Conservation (phyloP, 2,888 invertebrate species). For the Sminthurides aquaticus region DNA sequence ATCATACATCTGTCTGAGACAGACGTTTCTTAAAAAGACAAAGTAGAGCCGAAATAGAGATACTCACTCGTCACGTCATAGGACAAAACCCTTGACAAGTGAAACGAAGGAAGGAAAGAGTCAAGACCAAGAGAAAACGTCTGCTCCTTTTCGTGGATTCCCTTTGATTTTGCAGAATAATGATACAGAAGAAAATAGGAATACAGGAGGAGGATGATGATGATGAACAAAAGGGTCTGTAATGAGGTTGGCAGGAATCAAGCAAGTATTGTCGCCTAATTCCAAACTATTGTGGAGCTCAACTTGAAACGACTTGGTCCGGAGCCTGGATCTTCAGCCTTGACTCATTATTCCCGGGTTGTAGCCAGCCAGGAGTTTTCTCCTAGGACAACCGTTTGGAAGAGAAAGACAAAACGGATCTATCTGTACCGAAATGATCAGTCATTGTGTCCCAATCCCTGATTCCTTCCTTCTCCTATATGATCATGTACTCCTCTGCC, state of each 20-base stretch:
- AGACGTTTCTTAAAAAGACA: no score
- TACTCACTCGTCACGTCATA: no score
- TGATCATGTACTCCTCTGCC: no score
- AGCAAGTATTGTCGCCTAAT: slow-evolving; percentile 43
- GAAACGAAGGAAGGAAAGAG: no score
- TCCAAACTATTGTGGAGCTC: slow-evolving; percentile 39
- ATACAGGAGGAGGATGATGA: slow-evolving; percentile 30
- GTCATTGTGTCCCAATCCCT: background rate
- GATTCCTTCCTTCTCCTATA: no score
- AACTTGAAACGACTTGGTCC: slow-evolving; percentile 17
- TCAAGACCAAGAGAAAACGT: background rate
- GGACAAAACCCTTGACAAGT: no score
- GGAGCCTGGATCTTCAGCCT: slow-evolving; percentile 4
- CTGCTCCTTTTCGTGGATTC: background rate
- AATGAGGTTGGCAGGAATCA: slow-evolving; percentile 44
- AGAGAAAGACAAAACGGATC: background rate
- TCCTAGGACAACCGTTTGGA: no score
- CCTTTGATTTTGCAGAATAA: slow-evolving; percentile 30
- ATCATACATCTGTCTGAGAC: no score
- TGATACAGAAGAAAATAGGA: background rate
- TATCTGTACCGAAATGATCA: background rate
- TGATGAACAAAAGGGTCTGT: slow-evolving; percentile 41
- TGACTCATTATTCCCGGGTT: slow-evolving; percentile 20
- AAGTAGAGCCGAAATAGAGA: no score
- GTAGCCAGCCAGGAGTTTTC: no score